These are phyloP conservation scores for Motacilla alba DNA, from an alignment of 2,113 vertebrate species.

Conservation along the genomic window DNA sequence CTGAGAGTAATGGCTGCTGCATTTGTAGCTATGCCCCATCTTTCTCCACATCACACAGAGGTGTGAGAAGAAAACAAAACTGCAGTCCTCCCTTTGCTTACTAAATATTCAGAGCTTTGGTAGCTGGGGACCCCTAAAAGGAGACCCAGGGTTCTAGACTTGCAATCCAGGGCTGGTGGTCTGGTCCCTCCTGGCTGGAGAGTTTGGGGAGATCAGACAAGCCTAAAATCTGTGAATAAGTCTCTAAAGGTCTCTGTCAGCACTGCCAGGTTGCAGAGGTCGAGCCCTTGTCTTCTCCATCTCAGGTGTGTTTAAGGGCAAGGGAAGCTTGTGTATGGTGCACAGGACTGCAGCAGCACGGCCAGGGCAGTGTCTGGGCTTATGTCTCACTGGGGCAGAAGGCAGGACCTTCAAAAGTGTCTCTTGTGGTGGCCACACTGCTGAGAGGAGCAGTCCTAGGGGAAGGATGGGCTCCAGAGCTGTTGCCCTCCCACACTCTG, in stretches of 20 bases:
- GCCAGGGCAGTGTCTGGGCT: neutral
- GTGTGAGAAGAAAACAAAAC: neutral
- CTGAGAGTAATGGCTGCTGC: neutral
- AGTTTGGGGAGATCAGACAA: neutral
- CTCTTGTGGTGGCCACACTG: neutral
- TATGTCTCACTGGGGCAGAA: neutral
- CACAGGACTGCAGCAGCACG: neutral
- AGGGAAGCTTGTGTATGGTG: neutral
- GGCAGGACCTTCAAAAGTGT: neutral
- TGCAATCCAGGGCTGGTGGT: neutral
- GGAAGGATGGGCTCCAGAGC: neutral
- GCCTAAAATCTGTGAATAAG: neutral
- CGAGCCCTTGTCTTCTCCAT: neutral
- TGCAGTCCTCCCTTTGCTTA: neutral
- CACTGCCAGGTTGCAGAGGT: neutral
- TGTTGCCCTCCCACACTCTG: neutral
- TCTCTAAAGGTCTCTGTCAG: neutral
- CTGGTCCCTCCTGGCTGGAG: neutral
- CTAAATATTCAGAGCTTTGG: neutral
- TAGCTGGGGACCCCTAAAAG: neutral
- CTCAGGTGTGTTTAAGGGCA: neutral
- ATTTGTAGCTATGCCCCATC: neutral
- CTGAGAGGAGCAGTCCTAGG: neutral
- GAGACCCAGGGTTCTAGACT: neutral
- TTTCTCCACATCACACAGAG: neutral